These are phyloP conservation scores for Sclerurus mexicanus DNA, from an alignment of 2,113 vertebrate genomes.

Conservation along the genomic window DNA sequence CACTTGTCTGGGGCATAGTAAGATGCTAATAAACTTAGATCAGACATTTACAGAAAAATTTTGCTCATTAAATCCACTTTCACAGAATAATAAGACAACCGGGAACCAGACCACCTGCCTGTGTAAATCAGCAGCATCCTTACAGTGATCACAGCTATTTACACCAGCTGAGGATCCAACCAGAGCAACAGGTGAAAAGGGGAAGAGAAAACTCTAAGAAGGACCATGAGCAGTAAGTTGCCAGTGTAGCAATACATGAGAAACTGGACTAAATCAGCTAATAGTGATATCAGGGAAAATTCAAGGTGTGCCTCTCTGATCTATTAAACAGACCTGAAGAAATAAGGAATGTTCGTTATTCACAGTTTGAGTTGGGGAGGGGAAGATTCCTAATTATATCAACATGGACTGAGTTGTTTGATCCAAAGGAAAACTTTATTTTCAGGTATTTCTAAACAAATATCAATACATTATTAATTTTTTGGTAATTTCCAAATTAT, in stretches of 20 bases:
- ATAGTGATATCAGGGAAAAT: not conserved
- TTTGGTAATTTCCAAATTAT: not conserved
- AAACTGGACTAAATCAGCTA: not conserved
- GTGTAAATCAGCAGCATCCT: slow-evolving; percentile 1
- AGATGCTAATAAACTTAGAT: slow-evolving; percentile 3
- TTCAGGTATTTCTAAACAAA: not conserved
- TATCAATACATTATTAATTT: not conserved
- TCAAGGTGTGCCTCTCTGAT: not conserved
- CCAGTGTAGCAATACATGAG: not conserved
- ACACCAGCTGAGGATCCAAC: not conserved
- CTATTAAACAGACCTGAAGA: not conserved
- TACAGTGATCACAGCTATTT: not conserved
- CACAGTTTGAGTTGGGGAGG: not conserved
- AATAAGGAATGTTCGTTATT: not conserved
- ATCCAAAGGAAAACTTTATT: not conserved
- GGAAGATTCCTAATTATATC: not conserved
- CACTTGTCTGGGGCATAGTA: not conserved
- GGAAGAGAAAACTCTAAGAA: not conserved
- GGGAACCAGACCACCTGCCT: not conserved
- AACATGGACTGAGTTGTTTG: not conserved
- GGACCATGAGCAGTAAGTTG: not conserved
- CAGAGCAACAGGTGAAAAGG: not conserved
- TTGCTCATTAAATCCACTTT: not conserved
- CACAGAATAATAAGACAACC: not conserved
- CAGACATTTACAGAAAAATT: not conserved